Conservation (phyloP, 2,797 vertebrate genomes). For the Chiropotes sagulatus region DNA sequence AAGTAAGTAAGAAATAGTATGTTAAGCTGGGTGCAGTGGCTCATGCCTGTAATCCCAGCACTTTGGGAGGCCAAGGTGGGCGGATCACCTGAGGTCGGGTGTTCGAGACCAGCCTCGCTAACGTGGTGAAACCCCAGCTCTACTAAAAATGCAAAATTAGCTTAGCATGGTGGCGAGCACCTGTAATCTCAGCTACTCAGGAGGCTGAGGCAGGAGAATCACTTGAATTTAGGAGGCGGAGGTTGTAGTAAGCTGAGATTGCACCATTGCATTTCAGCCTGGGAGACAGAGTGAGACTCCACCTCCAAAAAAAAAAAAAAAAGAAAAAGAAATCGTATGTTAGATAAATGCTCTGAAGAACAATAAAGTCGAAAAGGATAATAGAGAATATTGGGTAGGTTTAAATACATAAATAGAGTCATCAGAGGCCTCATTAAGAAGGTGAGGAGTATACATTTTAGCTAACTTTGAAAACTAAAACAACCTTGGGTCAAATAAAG, state of each 20-base stretch:
- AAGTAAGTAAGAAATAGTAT: not conserved
- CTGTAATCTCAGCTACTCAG: not conserved
- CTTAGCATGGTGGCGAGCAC: rapidly evolving
- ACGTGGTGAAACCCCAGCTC: not conserved
- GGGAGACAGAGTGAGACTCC: too few species aligned
- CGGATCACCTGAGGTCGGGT: not conserved
- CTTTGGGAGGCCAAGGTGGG: not conserved
- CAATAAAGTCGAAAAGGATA: not conserved
- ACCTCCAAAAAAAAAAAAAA: too few species aligned
- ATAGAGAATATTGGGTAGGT: not conserved
- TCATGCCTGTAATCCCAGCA: not conserved
- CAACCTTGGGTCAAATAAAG: not conserved
- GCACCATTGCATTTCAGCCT: not conserved
- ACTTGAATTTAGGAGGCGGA: too few species aligned
- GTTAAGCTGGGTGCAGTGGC: not conserved
- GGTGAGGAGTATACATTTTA: not conserved
- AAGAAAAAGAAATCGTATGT: not conserved
- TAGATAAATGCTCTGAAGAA: not conserved
- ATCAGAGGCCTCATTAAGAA: not conserved
- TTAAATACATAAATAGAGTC: not conserved
- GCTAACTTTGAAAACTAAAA: not conserved
- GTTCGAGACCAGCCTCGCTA: not conserved
- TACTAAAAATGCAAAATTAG: not conserved
- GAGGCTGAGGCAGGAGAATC: too few species aligned
- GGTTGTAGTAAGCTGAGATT: too few species aligned